phyloP scores from a whole-genome alignment of 2,888 invertebrate genomes.

The Eudasyphora cyanicolor region DNA sequence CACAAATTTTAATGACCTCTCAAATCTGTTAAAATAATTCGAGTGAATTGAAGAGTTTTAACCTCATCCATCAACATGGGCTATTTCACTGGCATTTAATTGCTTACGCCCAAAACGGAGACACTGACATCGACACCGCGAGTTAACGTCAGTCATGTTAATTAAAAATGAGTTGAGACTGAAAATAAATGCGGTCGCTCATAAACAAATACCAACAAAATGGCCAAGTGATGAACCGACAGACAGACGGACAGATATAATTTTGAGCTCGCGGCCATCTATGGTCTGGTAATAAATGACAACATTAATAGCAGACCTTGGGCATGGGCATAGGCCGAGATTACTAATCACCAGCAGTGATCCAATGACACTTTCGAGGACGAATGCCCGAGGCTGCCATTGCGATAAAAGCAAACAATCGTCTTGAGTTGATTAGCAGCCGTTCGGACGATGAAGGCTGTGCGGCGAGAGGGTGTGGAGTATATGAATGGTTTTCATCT shows the following conservation, averaged over 20 bases:
- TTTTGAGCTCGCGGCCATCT: constrained; percentile 10
- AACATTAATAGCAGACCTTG: background rate
- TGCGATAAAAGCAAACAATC: background rate
- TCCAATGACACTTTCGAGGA: background rate
- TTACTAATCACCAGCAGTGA: background rate
- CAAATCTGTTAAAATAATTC: background rate
- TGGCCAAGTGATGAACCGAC: constrained; percentile 1
- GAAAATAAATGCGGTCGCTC: background rate
- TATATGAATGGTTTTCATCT: too few species aligned
- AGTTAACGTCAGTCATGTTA: background rate
- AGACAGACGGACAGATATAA: background rate
- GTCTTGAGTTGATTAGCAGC: background rate
- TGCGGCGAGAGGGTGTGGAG: background rate
- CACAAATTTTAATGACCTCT: background rate
- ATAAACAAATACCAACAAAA: background rate
- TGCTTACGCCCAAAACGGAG: too few species aligned
- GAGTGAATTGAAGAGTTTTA: background rate
- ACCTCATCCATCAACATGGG: background rate
- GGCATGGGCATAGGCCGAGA: background rate
- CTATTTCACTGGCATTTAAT: too few species aligned
- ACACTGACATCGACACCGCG: background rate
- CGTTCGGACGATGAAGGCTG: background rate
- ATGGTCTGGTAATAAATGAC: constrained; percentile 4
- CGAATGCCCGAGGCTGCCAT: background rate
- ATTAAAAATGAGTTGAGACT: constrained; percentile 23